phyloP scores from a whole-genome alignment of 2,888 invertebrate species.

The Cataglyphis albicans region DNA sequence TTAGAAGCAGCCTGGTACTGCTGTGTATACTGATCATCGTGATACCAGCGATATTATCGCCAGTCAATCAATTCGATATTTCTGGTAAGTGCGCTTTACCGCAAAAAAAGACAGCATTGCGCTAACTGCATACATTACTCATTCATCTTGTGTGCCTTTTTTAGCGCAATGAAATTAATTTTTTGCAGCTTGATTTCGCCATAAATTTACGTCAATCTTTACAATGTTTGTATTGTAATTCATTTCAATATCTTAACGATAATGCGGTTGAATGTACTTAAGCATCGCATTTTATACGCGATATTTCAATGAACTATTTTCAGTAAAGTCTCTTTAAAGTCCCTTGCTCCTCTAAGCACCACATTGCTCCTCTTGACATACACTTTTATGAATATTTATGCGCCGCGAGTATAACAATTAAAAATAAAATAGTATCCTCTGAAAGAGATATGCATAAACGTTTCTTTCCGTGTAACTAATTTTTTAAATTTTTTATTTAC shows the following conservation, averaged over 20 bases:
- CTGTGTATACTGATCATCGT: constrained; percentile 77
- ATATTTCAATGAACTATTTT: not conserved
- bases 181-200: constrained; percentile 19
- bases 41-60: constrained; percentile 77
- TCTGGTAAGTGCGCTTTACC: constrained; percentile 77
- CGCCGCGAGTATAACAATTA: not conserved
- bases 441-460: not conserved
- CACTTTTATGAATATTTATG: not conserved
- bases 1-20: constrained; percentile 81
- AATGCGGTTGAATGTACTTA: constrained; percentile 10
- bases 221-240: constrained; percentile 19
- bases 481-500: not conserved
- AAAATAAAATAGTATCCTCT: not conserved
- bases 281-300: not conserved
- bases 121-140: constrained; percentile 23
- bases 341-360: not conserved
- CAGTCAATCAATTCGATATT: constrained; percentile 79
- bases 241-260: constrained; percentile 16
- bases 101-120: not conserved
- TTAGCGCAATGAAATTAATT: constrained; percentile 25
- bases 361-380: not conserved
- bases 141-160: not conserved
- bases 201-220: not conserved
- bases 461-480: not conserved
- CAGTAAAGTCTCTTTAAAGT: not conserved